A percentile compares a stretch with the other conserved stretches of the same genome.
phyloP scores from a whole-genome alignment of 2,113 vertebrate species.

The Xyrauchen texanus region DNA sequence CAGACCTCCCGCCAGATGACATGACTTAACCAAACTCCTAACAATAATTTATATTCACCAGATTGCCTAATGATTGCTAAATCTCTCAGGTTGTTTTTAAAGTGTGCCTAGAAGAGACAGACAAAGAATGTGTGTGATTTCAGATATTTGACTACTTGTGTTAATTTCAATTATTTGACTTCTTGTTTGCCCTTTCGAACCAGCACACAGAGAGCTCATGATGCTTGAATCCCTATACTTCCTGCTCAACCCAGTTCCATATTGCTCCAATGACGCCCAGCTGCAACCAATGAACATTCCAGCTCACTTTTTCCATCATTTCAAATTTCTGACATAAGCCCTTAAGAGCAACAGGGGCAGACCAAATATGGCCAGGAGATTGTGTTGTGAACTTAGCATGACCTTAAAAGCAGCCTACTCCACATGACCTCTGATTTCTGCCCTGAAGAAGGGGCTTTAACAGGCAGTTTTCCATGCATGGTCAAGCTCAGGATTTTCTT shows the following conservation, averaged over 20 bases:
- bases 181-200: slow-evolving; percentile 22
- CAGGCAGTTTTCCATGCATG: slow-evolving; percentile 1
- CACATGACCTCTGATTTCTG: slow-evolving; percentile 68
- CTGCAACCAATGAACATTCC: slow-evolving; percentile 78
- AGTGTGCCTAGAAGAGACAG: slow-evolving; percentile 9
- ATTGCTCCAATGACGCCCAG: slow-evolving; percentile 70
- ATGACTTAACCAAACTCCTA: background rate
- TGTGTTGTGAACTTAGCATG: slow-evolving; percentile 67
- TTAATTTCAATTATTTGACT: slow-evolving; percentile 32
- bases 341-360: slow-evolving; percentile 63
- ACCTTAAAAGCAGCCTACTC: slow-evolving; percentile 64
- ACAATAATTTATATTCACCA: background rate
- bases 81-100: background rate
- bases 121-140: slow-evolving; percentile 24
- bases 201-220: slow-evolving; percentile 3
- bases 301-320: slow-evolving; percentile 69
- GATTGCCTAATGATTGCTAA: background rate
- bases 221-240: slow-evolving; percentile 56
- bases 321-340: slow-evolving; percentile 71
- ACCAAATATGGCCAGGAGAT: slow-evolving; percentile 65
- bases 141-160: slow-evolving; percentile 24
- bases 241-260: slow-evolving; percentile 68
- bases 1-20: background rate
- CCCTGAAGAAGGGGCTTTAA: slow-evolving; percentile 62
- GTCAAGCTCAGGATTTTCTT: background rate